phyloP scores from a whole-genome alignment of 2,113 vertebrate species.

The Eretmochelys imbricata region DNA sequence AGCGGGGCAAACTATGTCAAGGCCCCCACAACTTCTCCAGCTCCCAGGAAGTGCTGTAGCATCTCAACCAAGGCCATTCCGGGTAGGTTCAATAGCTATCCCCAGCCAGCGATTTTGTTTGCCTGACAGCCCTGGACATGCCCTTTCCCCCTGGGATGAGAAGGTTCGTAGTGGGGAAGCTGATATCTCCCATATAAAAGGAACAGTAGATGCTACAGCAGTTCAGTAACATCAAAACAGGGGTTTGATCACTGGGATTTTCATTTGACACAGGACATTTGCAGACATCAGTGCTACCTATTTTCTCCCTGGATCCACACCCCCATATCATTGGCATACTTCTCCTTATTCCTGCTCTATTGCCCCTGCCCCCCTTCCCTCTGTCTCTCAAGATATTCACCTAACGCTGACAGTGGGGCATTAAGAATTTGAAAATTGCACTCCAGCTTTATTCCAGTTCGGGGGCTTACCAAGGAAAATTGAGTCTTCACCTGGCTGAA shows the following conservation, averaged over 20 bases:
- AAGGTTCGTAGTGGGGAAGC: not conserved
- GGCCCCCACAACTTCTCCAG: not conserved
- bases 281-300: not conserved
- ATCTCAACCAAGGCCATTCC: not conserved
- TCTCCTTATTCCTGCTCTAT: not conserved
- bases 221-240: not conserved
- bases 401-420: fast-evolving
- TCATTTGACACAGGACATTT: not conserved
- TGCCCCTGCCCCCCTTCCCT: too few species aligned
- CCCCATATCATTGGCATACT: not conserved
- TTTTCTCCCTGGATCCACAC: not conserved
- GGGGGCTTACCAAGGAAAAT: not conserved
- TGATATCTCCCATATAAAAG: not conserved
- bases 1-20: not conserved
- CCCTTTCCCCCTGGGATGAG: not conserved
- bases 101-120: not conserved
- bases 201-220: not conserved
- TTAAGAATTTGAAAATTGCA: not conserved
- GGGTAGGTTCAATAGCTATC: not conserved
- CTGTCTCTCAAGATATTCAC: not conserved
- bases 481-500: not conserved
- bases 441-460: not conserved
- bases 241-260: not conserved
- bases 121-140: not conserved
- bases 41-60: not conserved